Evolutionary conservation across 2,113 vertebrate species (phyloP), one percentile per base, ranked within the genome.

Genomic region (Sakesphorus luctuosus): DNA sequence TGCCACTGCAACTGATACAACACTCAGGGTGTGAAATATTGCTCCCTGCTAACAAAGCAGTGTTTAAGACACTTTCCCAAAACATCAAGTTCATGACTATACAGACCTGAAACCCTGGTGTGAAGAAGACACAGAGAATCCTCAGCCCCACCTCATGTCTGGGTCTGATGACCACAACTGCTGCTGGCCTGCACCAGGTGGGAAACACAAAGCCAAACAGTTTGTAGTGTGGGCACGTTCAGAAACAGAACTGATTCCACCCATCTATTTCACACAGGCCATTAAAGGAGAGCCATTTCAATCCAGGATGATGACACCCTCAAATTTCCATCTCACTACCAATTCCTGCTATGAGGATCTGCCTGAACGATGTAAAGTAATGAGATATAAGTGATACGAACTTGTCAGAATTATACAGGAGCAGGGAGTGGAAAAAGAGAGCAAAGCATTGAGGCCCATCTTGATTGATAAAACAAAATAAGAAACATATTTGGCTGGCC

Each of bases 191-290:
- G 6, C 2, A 3, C 15, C 33, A 8, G 16, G 21, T 68, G 76
- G 73, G 56, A 75, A 87, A 75, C 18, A 35, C 35, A 74, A 67
- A 95, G 15, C 8, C 5, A 12, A 40, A 2, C 12, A 38, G 23
- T 50, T 73, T 26, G 46, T 15, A 82, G 8, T 2, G n/a, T 29
- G 50, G n/a, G 8, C 53, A 76, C 0, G 0, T 18, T 18, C 31
- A 74, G 58, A 75, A 74, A 13, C 13, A 11, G 40, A 84, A 38
- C 43, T 9, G 53, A 67, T 56, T 35, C 40, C 53, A 79, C 40
- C 3, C 23, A 46, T 13, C 21, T 44, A 7, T 46, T 87, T 91
- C 31, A 78, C 29, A 50, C 29, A 36, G 44, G 47, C 40, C 53
- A 11, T 44, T 84, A 29, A 65, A 63, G 36, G 19, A 85, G 38